phyloP scores from a whole-genome alignment of 1,140 invertebrate species.

The Ruditapes philippinarum region DNA sequence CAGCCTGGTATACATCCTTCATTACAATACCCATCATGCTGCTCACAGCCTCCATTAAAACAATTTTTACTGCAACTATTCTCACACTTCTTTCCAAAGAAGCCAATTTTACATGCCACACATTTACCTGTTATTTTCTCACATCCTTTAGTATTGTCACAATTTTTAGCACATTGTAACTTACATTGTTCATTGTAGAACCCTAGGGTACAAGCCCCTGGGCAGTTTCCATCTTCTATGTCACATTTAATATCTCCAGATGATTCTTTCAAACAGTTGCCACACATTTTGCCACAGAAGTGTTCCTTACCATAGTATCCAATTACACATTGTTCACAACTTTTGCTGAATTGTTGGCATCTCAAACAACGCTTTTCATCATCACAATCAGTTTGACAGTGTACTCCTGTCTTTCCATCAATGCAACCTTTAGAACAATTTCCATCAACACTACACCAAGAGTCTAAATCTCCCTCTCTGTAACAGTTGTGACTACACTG shows the following conservation, averaged over 20 bases:
- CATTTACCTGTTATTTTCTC: slow-evolving; percentile 8
- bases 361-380: not conserved
- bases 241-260: not conserved
- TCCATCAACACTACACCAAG: slow-evolving; percentile 16
- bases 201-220: not conserved
- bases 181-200: slow-evolving; percentile 3
- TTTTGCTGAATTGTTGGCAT: not conserved
- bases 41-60: too few species aligned
- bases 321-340: slow-evolving; percentile 7
- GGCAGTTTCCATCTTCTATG: not conserved
- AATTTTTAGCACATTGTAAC: not conserved
- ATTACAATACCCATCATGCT: too few species aligned
- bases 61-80: not conserved
- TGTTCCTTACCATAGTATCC: not conserved
- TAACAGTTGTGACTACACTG: slow-evolving; percentile 39
- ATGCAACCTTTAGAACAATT: slow-evolving; percentile 8
- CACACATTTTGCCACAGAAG: slow-evolving; percentile 10
- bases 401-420: not conserved
- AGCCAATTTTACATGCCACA: not conserved
- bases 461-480: not conserved
- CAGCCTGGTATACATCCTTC: too few species aligned
- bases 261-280: not conserved
- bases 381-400: not conserved
- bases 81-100: slow-evolving; percentile 16
- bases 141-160: not conserved